Evolutionary conservation across 2,797 vertebrate species (phyloP).

Genomic region (Sebastes vulpes): DNA sequence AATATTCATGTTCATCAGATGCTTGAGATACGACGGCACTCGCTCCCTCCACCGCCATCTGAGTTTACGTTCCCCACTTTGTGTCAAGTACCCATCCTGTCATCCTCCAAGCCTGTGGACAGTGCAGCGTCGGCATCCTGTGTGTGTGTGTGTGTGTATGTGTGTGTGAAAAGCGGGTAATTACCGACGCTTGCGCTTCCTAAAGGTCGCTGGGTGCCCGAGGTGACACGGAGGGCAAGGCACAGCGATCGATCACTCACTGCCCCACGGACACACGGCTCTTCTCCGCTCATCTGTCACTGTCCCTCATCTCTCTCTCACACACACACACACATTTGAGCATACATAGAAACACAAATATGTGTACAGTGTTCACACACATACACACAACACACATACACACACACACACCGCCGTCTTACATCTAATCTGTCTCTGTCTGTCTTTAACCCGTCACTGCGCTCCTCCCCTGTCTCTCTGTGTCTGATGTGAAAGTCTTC

Average conservation of each 20-base stretch:
- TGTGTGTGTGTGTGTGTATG: slow-evolving; percentile 5
- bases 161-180: slow-evolving; percentile 59
- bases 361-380: background rate
- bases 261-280: slow-evolving; percentile 57
- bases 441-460: slow-evolving; percentile 44
- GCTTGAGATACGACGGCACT: slow-evolving; percentile 8
- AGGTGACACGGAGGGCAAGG: slow-evolving; percentile 77
- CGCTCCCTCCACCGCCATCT: fast-evolving
- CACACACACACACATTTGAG: background rate
- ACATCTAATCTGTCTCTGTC: slow-evolving; percentile 57
- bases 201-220: slow-evolving; percentile 79
- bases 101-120: slow-evolving; percentile 56
- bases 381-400: background rate
- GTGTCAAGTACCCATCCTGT: slow-evolving; percentile 54
- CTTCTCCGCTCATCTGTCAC: slow-evolving; percentile 74
- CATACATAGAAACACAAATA: slow-evolving; percentile 17
- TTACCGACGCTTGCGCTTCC: slow-evolving; percentile 75
- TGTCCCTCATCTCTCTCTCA: slow-evolving; percentile 51
- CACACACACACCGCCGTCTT: background rate
- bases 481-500: slow-evolving; percentile 40
- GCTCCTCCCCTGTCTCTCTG: slow-evolving; percentile 28
- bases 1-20: slow-evolving; percentile 48
- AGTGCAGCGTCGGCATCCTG: slow-evolving; percentile 55
- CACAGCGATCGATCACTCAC: slow-evolving; percentile 78
- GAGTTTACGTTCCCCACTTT: slow-evolving; percentile 47